These are phyloP conservation scores for Oryctes rhinoceros DNA, from an alignment of 1,140 invertebrate species.

Conservation along the genomic window DNA sequence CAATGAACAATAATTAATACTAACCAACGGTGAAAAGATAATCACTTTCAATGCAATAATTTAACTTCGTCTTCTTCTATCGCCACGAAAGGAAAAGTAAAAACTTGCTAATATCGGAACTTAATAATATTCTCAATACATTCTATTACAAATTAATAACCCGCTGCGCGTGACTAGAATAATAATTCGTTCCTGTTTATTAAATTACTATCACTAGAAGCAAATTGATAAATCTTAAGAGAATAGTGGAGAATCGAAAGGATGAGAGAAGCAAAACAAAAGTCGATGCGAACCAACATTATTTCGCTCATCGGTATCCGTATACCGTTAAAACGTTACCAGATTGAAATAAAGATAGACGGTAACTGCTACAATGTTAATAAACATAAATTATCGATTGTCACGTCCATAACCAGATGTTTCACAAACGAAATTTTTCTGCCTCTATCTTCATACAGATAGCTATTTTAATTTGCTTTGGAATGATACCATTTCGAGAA, in stretches of 20 bases:
- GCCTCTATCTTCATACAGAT: background rate
- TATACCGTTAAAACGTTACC: conserved; percentile 27
- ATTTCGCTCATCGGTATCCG: background rate
- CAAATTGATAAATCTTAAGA: too few species aligned
- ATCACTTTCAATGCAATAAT: too few species aligned
- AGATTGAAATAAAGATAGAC: conserved; percentile 28
- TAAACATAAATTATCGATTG: conserved; percentile 36
- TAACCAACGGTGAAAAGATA: too few species aligned
- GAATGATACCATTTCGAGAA: background rate
- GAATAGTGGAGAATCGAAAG: background rate
- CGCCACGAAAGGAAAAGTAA: too few species aligned
- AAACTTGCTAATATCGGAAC: too few species aligned
- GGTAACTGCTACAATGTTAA: conserved; percentile 20
- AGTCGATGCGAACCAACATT: background rate
- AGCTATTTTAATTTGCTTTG: background rate
- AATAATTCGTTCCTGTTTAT: too few species aligned
- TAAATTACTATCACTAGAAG: too few species aligned
- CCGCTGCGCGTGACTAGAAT: too few species aligned
- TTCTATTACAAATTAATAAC: too few species aligned
- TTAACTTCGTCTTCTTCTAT: too few species aligned
- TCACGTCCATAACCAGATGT: conserved; percentile 21
- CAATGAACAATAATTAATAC: too few species aligned
- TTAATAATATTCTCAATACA: too few species aligned
- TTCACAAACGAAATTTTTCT: background rate
- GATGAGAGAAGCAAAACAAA: conserved; percentile 3